Percentiles rank a stretch among this genome's conserved stretches.
phyloP scores from a whole-genome alignment of 1,140 invertebrate species.

The Eumaeus atala region DNA sequence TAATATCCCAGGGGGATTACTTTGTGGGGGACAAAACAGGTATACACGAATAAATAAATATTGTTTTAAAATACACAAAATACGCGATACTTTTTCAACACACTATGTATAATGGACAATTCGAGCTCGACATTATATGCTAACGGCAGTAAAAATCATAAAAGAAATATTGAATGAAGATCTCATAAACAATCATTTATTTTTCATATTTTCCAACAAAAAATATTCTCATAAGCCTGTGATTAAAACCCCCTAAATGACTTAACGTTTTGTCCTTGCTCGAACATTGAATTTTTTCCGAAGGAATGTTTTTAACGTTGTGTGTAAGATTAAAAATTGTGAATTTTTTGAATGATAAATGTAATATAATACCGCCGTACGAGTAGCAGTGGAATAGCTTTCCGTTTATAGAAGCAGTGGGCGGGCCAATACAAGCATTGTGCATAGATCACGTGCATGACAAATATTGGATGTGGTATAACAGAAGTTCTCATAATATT shows the following conservation, averaged over 20 bases:
- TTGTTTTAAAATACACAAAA: no score
- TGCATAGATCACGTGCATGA: conserved; percentile 15
- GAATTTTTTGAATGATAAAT: conserved; percentile 31
- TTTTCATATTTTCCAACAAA: not conserved
- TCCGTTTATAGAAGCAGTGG: conserved; percentile 13
- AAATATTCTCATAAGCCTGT: not conserved
- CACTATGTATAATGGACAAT: no score
- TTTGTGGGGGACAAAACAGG: no score
- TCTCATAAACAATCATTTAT: no score
- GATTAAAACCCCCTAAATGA: not conserved
- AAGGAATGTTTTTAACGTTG: conserved; percentile 24
- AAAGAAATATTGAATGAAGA: no score
- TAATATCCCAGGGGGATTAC: no score
- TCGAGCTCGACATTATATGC: no score
- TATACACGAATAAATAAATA: no score
- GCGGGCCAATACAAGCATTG: conserved; percentile 32
- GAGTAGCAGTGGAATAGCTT: conserved; percentile 7
- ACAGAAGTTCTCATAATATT: not conserved
- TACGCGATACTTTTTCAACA: no score
- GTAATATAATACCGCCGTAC: conserved; percentile 28
- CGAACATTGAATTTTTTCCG: conserved; percentile 19
- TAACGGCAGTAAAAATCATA: no score
- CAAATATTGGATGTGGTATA: conserved; percentile 3
- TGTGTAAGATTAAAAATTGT: conserved; percentile 29
- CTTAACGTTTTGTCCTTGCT: not conserved